Conservation (phyloP, 64 coral and sea anemone genomes). For the Pocillopora verrucosa region DNA sequence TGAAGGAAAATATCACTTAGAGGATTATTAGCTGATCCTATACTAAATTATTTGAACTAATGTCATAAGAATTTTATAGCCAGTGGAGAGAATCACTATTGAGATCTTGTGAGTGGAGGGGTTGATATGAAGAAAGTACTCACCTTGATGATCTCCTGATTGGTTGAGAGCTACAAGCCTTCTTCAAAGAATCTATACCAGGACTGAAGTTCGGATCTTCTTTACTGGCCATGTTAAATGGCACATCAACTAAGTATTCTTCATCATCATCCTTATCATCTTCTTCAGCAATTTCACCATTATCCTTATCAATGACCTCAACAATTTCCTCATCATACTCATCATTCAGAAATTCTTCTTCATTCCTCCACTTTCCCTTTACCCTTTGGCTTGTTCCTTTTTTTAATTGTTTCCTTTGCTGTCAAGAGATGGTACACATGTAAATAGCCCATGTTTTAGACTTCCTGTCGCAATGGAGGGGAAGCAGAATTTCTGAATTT, state of each 20-base stretch:
- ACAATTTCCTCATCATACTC: background rate
- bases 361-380: background rate
- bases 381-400: background rate
- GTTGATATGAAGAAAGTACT: background rate
- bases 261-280: constrained; percentile 41
- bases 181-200: constrained; percentile 5
- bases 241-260: constrained; percentile 10
- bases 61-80: too few relatives aligned
- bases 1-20: too few relatives aligned
- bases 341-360: constrained; percentile 22
- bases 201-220: constrained; percentile 73
- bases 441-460: background rate
- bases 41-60: too few relatives aligned
- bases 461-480: background rate
- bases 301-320: background rate
- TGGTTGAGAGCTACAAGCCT: constrained; percentile 9
- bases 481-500: too few relatives aligned
- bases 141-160: constrained; percentile 69
- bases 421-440: background rate
- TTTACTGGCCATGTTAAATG: constrained; percentile 37
- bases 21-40: too few relatives aligned
- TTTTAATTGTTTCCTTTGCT: background rate
- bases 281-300: constrained; percentile 32
- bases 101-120: too few relatives aligned
- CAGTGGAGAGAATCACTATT: too few relatives aligned